Percentiles rank a stretch among this genome's conserved stretches.
These are phyloP conservation scores for Clarias pachynema DNA, from an alignment of 2,797 vertebrate species.

Conservation along the genomic window DNA sequence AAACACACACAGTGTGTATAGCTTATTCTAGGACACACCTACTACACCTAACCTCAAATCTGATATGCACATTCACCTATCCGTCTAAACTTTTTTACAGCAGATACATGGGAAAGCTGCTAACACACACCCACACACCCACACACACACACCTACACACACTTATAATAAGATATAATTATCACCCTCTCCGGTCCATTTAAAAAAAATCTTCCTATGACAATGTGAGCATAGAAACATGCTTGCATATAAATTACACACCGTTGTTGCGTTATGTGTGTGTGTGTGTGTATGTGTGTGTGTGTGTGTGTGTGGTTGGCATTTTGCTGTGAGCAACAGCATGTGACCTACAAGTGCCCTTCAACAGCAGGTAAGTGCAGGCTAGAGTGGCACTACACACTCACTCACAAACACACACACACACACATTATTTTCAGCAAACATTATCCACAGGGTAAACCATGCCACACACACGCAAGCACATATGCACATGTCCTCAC, in stretches of 20 bases:
- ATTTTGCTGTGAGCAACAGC: slow-evolving; percentile 30
- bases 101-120: neutral
- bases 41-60: neutral
- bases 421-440: slow-evolving; percentile 11
- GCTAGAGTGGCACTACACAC: slow-evolving; percentile 11
- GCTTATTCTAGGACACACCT: neutral
- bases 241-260: neutral
- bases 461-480: neutral
- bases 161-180: neutral
- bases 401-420: neutral
- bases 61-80: neutral
- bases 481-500: neutral
- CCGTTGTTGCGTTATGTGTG: neutral
- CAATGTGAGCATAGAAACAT: neutral
- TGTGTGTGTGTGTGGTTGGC: slow-evolving; percentile 4
- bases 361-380: slow-evolving; percentile 30
- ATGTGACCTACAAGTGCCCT: slow-evolving; percentile 35
- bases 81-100: neutral
- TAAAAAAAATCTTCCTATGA: neutral
- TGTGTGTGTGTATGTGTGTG: neutral
- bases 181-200: neutral
- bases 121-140: neutral
- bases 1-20: neutral
- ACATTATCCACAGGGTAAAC: neutral
- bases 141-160: neutral